These are phyloP conservation scores for Tetraodon nigroviridis DNA, from an alignment of 2,113 vertebrate genomes.

Conservation along the genomic window DNA sequence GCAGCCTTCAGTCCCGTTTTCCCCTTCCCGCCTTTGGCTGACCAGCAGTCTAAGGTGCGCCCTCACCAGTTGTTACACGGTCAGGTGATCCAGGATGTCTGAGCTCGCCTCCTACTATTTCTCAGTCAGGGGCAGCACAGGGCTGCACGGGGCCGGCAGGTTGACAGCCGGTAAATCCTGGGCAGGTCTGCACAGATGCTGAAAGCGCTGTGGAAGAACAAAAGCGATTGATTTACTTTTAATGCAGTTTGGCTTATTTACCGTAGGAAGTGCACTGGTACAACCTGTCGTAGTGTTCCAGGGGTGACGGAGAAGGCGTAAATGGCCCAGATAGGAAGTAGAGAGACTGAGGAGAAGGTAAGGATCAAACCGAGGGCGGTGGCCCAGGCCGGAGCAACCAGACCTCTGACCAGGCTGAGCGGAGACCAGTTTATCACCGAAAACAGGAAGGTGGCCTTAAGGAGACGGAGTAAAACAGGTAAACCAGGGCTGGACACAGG, in stretches of 20 bases:
- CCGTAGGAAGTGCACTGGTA: not conserved
- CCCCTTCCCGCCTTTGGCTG: conserved; percentile 1
- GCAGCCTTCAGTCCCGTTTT: not conserved
- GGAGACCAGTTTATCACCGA: conserved; percentile 69
- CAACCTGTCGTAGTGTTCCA: conserved; percentile 59
- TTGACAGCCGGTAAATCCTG: conserved; percentile 3
- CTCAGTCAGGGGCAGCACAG: conserved; percentile 20
- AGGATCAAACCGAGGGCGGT: conserved; percentile 66
- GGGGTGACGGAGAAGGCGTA: conserved; percentile 58
- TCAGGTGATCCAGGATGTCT: conserved; percentile 3
- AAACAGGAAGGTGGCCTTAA: conserved; percentile 69
- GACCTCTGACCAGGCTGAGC: conserved; percentile 54
- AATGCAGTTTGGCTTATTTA: not conserved
- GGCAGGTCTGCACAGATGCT: conserved; percentile 44
- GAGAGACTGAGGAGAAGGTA: conserved; percentile 66
- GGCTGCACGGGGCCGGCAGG: conserved; percentile 18
- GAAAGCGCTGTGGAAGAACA: conserved; percentile 46
- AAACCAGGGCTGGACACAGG: too few relatives aligned
- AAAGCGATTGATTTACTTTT: not conserved
- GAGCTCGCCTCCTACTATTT: conserved; percentile 25
- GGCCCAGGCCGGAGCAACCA: conserved; percentile 65
- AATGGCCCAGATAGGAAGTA: conserved; percentile 69
- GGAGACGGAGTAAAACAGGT: not conserved
- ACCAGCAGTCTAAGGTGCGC: not conserved
- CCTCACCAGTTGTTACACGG: not conserved